These are phyloP conservation scores for Python bivittatus DNA, from an alignment of 2,113 vertebrate species.

Conservation along the genomic window DNA sequence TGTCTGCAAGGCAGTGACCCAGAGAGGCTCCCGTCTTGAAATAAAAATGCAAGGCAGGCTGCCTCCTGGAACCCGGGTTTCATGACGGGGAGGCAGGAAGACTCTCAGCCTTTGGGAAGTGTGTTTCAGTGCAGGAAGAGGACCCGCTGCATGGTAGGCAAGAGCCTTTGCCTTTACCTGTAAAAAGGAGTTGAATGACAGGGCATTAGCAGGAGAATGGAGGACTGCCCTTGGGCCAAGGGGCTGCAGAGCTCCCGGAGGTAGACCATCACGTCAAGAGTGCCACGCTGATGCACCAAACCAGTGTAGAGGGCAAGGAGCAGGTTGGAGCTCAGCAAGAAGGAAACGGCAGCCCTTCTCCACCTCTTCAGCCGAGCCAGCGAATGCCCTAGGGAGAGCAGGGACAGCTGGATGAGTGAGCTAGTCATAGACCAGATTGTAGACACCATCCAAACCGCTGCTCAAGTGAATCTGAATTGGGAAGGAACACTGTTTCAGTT, in stretches of 20 bases:
- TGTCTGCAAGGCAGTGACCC: neutral
- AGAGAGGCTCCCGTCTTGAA: neutral
- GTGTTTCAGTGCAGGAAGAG: neutral
- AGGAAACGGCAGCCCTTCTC: constrained; percentile 74
- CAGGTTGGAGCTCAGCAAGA: constrained; percentile 81
- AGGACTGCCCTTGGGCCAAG: constrained; percentile 54
- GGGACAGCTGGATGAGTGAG: neutral
- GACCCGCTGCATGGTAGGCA: no score
- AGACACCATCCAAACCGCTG: neutral
- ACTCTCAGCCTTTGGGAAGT: neutral
- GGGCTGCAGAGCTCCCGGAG: constrained; percentile 77
- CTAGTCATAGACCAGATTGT: neutral
- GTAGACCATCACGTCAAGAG: constrained; percentile 88
- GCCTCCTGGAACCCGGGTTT: neutral
- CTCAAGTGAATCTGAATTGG: neutral
- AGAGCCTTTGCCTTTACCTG: constrained; percentile 76
- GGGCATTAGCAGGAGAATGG: constrained; percentile 89
- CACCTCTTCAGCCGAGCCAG: constrained; percentile 79
- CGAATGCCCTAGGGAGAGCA: constrained; percentile 79
- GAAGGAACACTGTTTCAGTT: neutral
- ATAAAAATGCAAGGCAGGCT: neutral
- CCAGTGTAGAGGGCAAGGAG: constrained; percentile 87
- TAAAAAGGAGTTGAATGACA: constrained; percentile 96
- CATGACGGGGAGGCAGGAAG: no score
- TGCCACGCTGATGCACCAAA: constrained; percentile 90